Evolutionary conservation across 2,113 vertebrate species (phyloP).

Genomic region (Pongo pygmaeus): DNA sequence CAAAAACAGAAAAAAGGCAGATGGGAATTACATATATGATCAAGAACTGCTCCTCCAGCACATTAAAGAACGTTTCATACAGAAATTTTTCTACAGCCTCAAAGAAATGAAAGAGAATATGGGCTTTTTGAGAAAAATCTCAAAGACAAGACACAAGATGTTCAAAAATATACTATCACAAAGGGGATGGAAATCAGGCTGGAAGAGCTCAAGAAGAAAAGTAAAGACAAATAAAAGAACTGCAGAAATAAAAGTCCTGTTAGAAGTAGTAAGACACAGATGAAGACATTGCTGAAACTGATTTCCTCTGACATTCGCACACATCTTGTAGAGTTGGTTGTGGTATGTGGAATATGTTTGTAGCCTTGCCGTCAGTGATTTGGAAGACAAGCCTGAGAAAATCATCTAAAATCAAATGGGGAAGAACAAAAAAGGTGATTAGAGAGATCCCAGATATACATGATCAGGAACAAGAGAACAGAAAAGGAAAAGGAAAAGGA

Average conservation of each 20-base stretch:
- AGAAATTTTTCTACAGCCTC: neutral
- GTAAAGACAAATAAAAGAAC: neutral
- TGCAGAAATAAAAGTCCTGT: neutral
- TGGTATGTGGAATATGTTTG: rapidly evolving
- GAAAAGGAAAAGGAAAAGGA: neutral
- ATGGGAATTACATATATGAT: neutral
- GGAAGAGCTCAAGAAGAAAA: neutral
- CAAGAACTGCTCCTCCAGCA: neutral
- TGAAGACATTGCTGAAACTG: neutral
- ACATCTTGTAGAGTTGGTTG: neutral
- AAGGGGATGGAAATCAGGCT: neutral
- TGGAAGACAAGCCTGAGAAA: neutral
- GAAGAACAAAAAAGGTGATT: neutral
- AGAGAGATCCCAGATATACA: neutral
- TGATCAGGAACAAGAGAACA: neutral
- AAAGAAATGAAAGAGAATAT: neutral
- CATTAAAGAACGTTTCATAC: neutral
- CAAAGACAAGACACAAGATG: neutral
- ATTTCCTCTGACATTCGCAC: neutral
- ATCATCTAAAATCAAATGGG: neutral
- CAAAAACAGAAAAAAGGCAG: neutral
- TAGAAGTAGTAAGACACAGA: neutral
- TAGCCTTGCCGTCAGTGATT: too few species aligned
- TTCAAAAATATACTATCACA: neutral
- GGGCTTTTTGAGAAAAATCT: neutral